These are phyloP conservation scores for Mesaphorura yosii DNA, from an alignment of 1,140 invertebrate genomes.

Conservation along the genomic window DNA sequence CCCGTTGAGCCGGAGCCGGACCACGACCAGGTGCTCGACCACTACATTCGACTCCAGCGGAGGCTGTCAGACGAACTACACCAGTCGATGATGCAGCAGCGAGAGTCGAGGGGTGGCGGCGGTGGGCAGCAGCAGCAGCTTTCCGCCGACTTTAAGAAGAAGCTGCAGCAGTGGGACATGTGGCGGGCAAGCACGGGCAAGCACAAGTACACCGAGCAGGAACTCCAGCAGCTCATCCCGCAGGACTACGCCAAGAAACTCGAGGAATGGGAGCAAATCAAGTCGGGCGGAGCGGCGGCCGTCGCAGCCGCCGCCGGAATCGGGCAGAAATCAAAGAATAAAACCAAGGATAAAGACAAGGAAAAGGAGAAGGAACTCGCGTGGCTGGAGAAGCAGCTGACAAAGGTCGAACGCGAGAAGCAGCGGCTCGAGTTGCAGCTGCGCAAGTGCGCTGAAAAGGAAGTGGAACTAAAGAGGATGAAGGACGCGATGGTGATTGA, in stretches of 20 bases:
- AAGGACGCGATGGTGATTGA: conserved; percentile 43
- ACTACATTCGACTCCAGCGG: conserved; percentile 37
- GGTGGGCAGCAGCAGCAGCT: conserved; percentile 55
- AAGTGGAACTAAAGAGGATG: conserved; percentile 51
- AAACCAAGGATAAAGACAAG: conserved; percentile 38
- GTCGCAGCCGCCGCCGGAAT: neutral
- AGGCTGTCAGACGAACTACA: conserved; percentile 23
- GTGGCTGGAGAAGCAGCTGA: conserved; percentile 47
- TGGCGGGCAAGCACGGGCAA: conserved; percentile 47
- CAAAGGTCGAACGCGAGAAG: conserved; percentile 51
- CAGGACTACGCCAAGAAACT: conserved; percentile 59
- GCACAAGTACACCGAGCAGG: conserved; percentile 36
- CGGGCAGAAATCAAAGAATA: conserved; percentile 31
- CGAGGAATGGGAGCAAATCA: conserved; percentile 55
- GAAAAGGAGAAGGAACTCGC: conserved; percentile 44
- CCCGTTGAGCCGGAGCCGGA: conserved; percentile 20
- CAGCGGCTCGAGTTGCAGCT: conserved; percentile 48
- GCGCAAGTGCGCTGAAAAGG: conserved; percentile 48
- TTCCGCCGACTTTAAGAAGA: conserved; percentile 64
- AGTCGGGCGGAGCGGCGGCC: conserved; percentile 31
- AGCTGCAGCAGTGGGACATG: conserved; percentile 72
- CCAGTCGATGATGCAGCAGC: conserved; percentile 15
- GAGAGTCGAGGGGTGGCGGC: neutral
- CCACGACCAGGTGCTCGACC: conserved; percentile 42
- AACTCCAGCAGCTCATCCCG: conserved; percentile 54